phyloP scores from a whole-genome alignment of 2,113 vertebrate species.

The Bothrops jararaca region DNA sequence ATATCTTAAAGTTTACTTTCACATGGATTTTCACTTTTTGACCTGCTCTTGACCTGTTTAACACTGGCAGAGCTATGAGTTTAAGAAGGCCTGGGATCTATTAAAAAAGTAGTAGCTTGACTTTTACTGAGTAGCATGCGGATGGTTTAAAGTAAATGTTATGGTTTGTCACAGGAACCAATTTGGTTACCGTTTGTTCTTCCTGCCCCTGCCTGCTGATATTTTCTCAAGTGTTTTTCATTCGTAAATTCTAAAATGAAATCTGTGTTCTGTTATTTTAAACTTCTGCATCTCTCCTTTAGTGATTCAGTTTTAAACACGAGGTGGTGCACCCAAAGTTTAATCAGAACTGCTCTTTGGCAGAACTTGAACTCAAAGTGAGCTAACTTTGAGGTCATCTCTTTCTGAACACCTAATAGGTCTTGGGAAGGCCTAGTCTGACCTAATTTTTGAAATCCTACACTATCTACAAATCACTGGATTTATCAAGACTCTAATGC shows the following conservation, averaged over 20 bases:
- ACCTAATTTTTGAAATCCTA: slow-evolving; percentile 28
- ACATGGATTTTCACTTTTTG: slow-evolving; percentile 82
- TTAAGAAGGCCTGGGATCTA: slow-evolving; percentile 87
- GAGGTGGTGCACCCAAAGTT: slow-evolving; percentile 48
- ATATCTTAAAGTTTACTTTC: slow-evolving; percentile 82
- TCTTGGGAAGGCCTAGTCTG: background rate
- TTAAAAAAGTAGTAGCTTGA: slow-evolving; percentile 86
- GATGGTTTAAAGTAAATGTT: slow-evolving; percentile 96
- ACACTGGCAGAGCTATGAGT: slow-evolving; percentile 79
- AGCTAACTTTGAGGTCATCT: slow-evolving; percentile 14
- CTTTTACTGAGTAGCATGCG: slow-evolving; percentile 83
- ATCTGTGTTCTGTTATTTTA: slow-evolving; percentile 82
- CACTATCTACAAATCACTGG: slow-evolving; percentile 15
- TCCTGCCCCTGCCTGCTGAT: slow-evolving; percentile 79
- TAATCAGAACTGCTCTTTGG: slow-evolving; percentile 50
- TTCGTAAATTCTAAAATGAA: slow-evolving; percentile 83
- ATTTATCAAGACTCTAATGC: background rate
- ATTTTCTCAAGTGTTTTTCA: slow-evolving; percentile 96
- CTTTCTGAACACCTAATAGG: slow-evolving; percentile 19
- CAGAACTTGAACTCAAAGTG: slow-evolving; percentile 60
- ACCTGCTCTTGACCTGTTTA: slow-evolving; percentile 81
- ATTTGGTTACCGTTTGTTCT: slow-evolving; percentile 93
- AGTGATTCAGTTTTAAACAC: slow-evolving; percentile 65
- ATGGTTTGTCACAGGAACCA: slow-evolving; percentile 98
- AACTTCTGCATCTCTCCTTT: slow-evolving; percentile 74